A percentile compares a stretch with the other conserved stretches of the same genome.
These are phyloP conservation scores for Mellivora capensis DNA, from an alignment of 2,113 vertebrate genomes.

Conservation along the genomic window DNA sequence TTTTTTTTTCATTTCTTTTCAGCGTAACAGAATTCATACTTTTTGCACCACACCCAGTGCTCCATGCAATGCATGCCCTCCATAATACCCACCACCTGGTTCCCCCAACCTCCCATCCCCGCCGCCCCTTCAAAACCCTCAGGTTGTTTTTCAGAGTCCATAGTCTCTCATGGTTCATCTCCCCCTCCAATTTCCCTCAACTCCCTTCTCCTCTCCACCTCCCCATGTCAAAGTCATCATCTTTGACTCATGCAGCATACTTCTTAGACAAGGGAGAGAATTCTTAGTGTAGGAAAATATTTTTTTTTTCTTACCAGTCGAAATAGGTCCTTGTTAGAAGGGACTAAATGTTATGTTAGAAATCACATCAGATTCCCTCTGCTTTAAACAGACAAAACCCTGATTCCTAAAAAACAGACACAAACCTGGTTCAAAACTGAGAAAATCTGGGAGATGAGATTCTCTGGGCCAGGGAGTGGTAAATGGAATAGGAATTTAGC, in stretches of 20 bases:
- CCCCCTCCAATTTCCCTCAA: too few relatives aligned
- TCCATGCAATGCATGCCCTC: too few relatives aligned
- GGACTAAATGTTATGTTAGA: neutral
- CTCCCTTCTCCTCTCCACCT: too few relatives aligned
- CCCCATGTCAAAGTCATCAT: constrained; percentile 66
- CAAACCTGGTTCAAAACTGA: neutral
- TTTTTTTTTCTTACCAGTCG: neutral
- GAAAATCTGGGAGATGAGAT: neutral
- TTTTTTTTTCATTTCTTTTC: too few relatives aligned
- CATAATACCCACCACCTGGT: too few relatives aligned
- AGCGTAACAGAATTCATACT: too few relatives aligned
- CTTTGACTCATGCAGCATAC: neutral
- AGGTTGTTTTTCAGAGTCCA: too few relatives aligned
- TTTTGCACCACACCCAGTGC: too few relatives aligned
- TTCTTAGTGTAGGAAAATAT: neutral
- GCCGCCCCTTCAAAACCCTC: too few relatives aligned
- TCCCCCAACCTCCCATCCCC: too few relatives aligned
- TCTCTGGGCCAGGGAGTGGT: neutral
- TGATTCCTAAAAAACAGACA: neutral
- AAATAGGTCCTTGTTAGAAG: neutral
- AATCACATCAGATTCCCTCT: neutral
- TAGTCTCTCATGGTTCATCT: too few relatives aligned
- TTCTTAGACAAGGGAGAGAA: neutral
- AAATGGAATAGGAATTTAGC: neutral
- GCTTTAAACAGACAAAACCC: neutral